Conservation (phyloP, 2,113 vertebrate species). For the Trogon surrucura region DNA sequence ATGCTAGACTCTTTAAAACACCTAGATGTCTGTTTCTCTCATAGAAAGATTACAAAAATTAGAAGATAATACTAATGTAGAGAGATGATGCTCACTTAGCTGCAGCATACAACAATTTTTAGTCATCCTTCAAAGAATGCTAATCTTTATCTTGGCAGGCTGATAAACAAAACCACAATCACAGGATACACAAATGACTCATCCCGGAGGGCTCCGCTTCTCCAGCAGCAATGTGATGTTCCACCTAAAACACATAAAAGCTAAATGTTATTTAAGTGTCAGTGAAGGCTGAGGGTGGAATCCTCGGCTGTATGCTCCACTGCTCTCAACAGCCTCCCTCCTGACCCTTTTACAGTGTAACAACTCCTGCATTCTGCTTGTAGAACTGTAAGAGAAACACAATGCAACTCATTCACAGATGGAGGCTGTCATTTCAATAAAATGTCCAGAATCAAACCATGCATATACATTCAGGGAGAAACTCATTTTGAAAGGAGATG, state of each 20-base stretch:
- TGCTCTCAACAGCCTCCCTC: background rate
- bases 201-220: background rate
- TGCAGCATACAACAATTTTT: background rate
- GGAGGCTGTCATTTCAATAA: background rate
- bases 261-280: background rate
- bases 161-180: slow-evolving; percentile 12
- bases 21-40: background rate
- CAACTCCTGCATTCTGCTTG: background rate
- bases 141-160: background rate
- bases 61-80: background rate
- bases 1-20: background rate
- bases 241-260: background rate
- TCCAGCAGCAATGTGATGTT: background rate
- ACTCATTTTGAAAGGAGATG: background rate
- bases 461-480: background rate
- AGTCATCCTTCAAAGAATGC: background rate
- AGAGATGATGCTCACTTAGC: background rate
- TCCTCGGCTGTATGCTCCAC: background rate
- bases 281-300: background rate
- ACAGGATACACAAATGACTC: slow-evolving; percentile 33
- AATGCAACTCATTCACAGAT: background rate
- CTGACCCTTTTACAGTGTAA: rapidly evolving
- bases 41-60: background rate
- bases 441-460: background rate
- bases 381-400: background rate